Conservation (phyloP, 2,113 vertebrate species). For the Pongo pygmaeus region DNA sequence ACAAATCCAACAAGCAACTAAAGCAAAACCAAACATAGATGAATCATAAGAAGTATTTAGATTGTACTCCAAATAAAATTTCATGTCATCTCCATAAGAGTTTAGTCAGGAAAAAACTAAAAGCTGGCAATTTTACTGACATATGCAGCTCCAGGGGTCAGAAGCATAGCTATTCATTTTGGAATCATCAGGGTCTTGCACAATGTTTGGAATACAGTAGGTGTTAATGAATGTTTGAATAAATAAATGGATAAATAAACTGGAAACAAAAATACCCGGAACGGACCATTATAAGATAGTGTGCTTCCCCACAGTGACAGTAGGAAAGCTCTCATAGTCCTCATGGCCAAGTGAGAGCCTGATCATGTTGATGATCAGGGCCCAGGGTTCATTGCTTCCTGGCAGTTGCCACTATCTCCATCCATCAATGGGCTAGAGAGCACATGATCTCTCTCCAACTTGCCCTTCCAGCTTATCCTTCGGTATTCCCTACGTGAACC, state of each 20-base stretch:
- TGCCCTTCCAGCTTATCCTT: neutral
- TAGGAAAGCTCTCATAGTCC: neutral
- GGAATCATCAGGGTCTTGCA: neutral
- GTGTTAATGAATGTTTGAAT: neutral
- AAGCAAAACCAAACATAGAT: neutral
- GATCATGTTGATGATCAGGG: neutral
- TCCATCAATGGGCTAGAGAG: neutral
- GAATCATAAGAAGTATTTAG: neutral
- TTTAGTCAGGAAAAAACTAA: neutral
- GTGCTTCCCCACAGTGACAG: neutral
- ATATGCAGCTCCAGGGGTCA: neutral
- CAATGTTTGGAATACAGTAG: neutral
- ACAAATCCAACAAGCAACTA: neutral
- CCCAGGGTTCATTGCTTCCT: neutral
- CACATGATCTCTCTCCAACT: neutral
- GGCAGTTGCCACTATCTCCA: neutral
- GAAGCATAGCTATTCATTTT: neutral
- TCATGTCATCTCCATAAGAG: neutral
- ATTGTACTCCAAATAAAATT: neutral
- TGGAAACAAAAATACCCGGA: neutral
- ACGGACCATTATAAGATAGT: neutral
- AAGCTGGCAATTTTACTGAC: conserved; percentile 11
- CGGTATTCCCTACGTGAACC: neutral
- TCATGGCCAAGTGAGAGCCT: neutral
- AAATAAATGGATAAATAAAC: neutral